Conservation (phyloP, 2,797 vertebrate species). For the Pteronotus mesoamericanus region DNA sequence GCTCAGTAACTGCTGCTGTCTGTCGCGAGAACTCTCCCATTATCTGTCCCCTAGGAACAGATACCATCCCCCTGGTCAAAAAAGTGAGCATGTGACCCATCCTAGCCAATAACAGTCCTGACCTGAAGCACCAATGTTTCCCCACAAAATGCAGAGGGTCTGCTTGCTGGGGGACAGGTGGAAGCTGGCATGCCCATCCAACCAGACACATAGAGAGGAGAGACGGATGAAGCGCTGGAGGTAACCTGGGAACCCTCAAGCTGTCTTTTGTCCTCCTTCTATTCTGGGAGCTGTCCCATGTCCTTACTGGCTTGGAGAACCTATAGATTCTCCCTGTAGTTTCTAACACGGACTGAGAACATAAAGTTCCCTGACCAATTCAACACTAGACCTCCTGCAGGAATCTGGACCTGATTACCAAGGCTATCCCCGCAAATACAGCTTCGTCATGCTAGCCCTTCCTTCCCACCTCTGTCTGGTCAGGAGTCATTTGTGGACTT, state of each 20-base stretch:
- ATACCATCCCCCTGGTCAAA: background rate
- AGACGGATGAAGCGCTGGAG: background rate
- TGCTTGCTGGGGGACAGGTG: background rate
- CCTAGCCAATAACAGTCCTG: background rate
- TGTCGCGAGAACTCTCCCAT: background rate
- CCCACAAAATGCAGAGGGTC: background rate
- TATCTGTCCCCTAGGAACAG: background rate
- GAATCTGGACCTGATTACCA: background rate
- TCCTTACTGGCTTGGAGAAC: background rate
- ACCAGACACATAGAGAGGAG: background rate
- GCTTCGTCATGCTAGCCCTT: background rate
- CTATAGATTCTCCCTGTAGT: background rate
- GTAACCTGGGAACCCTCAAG: background rate
- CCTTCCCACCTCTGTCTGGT: background rate
- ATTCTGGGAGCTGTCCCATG: background rate
- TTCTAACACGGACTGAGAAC: background rate
- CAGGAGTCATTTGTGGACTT: background rate
- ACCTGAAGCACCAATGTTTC: background rate
- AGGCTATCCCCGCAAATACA: background rate
- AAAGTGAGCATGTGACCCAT: background rate
- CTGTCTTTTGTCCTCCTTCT: background rate
- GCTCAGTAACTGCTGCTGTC: background rate
- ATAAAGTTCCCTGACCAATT: background rate
- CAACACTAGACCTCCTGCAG: background rate
- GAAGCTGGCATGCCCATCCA: background rate